Evolutionary conservation across 1,140 invertebrate species (phyloP).

Genomic region (Drosophila burlai): DNA sequence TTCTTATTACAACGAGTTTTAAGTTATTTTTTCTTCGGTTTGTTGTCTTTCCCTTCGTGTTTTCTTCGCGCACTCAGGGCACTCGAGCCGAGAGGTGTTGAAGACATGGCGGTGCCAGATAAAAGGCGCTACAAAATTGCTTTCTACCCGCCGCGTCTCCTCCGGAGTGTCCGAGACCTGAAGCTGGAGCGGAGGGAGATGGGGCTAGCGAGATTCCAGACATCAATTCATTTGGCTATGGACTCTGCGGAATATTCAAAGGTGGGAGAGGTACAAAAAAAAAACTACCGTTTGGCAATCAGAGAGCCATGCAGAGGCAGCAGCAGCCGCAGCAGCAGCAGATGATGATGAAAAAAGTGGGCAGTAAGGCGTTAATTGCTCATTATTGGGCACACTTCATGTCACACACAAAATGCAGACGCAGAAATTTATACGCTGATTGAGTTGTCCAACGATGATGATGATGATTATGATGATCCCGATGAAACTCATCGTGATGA

Average conservation of each 20-base stretch:
- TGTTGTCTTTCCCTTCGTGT: conserved; percentile 35
- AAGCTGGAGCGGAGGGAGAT: conserved; percentile 14
- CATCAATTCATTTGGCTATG: conserved; percentile 53
- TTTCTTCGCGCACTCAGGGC: conserved; percentile 39
- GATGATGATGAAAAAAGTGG: conserved; percentile 58
- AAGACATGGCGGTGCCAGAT: conserved; percentile 82
- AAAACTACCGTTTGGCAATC: conserved; percentile 61
- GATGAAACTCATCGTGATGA: conserved; percentile 9
- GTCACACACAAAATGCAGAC: conserved; percentile 67
- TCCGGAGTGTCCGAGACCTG: background rate
- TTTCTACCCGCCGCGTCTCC: conserved; percentile 60
- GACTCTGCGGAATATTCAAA: conserved; percentile 52
- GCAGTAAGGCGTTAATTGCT: conserved; percentile 84
- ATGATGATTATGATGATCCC: conserved; percentile 3
- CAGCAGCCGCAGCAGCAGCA: conserved; percentile 7
- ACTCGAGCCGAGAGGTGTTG: conserved; percentile 80
- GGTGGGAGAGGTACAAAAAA: conserved; percentile 24
- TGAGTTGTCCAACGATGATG: conserved; percentile 60
- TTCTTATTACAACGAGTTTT: conserved; percentile 82
- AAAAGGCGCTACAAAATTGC: conserved; percentile 82
- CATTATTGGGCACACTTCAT: conserved; percentile 85
- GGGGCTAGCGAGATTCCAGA: conserved; percentile 30
- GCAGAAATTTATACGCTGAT: conserved; percentile 69
- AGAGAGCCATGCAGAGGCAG: conserved; percentile 31
- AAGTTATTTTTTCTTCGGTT: conserved; percentile 42